These are phyloP conservation scores for Luffia ferchaultella DNA, from an alignment of 2,888 invertebrate species.

Conservation along the genomic window DNA sequence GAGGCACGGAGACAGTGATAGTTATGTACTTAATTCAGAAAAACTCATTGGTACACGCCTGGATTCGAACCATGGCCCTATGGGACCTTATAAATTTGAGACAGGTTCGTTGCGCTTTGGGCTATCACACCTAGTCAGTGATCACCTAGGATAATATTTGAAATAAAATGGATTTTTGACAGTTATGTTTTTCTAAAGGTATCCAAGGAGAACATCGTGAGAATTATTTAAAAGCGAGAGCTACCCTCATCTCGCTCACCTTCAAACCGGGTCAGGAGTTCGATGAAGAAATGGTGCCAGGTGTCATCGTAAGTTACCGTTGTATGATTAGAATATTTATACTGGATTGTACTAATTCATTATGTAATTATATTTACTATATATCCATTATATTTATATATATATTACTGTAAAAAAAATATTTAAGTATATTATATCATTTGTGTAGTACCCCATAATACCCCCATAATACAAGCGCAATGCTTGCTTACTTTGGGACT, in stretches of 20 bases:
- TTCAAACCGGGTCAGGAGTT: conserved; percentile 2
- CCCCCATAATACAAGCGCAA: too few relatives aligned
- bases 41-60: too few relatives aligned
- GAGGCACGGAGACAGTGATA: too few relatives aligned
- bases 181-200: background rate
- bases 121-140: background rate
- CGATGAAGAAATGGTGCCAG: conserved; percentile 1
- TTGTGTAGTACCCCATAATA: background rate
- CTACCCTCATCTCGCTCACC: background rate
- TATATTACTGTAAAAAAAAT: background rate
- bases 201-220: background rate
- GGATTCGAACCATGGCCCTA: background rate
- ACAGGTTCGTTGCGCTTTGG: background rate
- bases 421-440: background rate
- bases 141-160: background rate
- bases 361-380: too few relatives aligned
- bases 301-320: conserved; percentile 2
- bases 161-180: background rate
- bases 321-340: too few relatives aligned
- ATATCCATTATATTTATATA: background rate
- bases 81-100: background rate
- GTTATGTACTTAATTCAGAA: too few relatives aligned
- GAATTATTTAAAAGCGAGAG: background rate
- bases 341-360: too few relatives aligned
- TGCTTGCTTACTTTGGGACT: too few relatives aligned